Evolutionary conservation across 2,113 vertebrate species (phyloP).

Genomic region (Pedetes capensis): DNA sequence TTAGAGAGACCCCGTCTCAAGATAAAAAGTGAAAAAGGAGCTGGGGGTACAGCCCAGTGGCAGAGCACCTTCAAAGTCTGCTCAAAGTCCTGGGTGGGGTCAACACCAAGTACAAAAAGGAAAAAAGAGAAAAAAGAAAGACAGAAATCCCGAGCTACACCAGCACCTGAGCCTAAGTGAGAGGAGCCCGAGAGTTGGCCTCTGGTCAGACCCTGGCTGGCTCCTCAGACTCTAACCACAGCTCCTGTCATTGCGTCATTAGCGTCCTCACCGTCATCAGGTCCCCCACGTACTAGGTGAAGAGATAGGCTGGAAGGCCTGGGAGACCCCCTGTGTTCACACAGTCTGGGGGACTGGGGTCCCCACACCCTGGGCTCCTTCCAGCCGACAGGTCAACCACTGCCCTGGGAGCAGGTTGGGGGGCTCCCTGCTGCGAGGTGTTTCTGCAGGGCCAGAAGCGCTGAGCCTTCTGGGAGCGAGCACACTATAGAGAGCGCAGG

Average conservation of each 20-base stretch:
- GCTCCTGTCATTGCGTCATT: neutral
- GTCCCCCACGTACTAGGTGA: neutral
- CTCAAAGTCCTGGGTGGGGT: too few relatives aligned
- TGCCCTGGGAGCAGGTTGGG: too few relatives aligned
- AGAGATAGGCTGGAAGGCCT: neutral
- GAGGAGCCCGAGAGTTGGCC: neutral
- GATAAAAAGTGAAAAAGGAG: too few relatives aligned
- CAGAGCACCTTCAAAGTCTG: too few relatives aligned
- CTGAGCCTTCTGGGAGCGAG: too few relatives aligned
- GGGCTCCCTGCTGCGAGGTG: too few relatives aligned
- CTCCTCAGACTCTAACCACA: neutral
- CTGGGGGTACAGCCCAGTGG: too few relatives aligned
- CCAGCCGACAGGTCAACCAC: too few relatives aligned
- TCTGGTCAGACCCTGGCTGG: neutral
- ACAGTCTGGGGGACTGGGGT: neutral
- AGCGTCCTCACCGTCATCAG: neutral
- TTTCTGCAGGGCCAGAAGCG: neutral
- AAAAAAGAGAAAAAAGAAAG: too few relatives aligned
- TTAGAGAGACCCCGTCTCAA: too few relatives aligned
- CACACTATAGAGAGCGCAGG: too few relatives aligned
- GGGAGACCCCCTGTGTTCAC: neutral
- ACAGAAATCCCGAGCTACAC: neutral
- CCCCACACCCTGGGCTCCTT: neutral
- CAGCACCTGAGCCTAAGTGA: neutral
- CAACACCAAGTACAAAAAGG: too few relatives aligned